phyloP scores from a whole-genome alignment of 1,140 invertebrate genomes.

The Cherax destructor region DNA sequence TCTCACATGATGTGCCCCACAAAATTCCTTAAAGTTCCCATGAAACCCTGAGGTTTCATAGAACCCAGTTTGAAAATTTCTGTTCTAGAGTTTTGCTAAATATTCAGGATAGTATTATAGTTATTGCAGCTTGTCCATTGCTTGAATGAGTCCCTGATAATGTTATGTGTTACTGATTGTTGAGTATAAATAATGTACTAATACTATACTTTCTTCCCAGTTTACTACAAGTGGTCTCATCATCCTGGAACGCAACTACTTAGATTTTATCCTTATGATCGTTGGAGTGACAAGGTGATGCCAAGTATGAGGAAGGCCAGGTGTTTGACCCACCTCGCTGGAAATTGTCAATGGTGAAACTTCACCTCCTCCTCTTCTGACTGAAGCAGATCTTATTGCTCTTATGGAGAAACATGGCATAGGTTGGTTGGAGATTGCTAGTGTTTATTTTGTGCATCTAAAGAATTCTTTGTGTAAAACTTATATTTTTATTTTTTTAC shows the following conservation, averaged over 20 bases:
- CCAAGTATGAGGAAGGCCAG: conserved; percentile 85
- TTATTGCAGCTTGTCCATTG: no score
- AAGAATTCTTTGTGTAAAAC: no score
- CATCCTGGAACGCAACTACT: conserved; percentile 94
- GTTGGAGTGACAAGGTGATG: conserved; percentile 95
- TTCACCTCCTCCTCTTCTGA: conserved; percentile 89
- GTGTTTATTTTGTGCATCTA: neutral
- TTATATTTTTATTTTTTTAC: no score
- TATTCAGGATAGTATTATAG: no score
- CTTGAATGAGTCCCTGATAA: no score
- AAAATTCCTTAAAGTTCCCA: no score
- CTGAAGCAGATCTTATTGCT: conserved; percentile 97
- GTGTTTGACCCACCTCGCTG: conserved; percentile 89
- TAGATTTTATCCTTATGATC: conserved; percentile 98
- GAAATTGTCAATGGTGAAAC: conserved; percentile 89
- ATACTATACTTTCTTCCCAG: conserved; percentile 72
- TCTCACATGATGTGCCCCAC: no score
- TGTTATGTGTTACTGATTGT: no score
- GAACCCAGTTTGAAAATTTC: no score
- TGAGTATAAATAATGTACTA: no score
- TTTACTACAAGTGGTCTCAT: conserved; percentile 92
- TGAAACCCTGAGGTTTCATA: no score
- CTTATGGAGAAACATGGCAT: conserved; percentile 99
- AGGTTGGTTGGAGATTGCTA: conserved; percentile 77
- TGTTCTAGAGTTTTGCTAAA: no score